These are phyloP conservation scores for Agrilus cyanescens DNA, from an alignment of 2,888 invertebrate genomes.

Conservation along the genomic window DNA sequence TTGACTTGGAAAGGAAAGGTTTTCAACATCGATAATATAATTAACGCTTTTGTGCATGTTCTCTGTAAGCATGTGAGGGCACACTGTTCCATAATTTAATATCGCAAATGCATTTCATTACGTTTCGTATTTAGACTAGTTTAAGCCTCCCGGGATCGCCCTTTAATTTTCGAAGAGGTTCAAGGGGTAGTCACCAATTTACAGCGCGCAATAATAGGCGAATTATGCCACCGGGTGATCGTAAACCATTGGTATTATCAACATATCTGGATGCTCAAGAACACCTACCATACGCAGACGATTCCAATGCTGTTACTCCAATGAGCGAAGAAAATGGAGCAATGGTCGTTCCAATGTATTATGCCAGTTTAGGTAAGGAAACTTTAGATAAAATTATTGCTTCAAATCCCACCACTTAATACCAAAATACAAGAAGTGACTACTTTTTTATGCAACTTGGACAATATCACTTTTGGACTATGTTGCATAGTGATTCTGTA, in stretches of 20 bases:
- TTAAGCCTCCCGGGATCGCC: conserved; percentile 95
- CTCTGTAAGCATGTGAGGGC: too few species aligned
- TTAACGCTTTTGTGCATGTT: too few species aligned
- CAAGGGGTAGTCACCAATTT: conserved; percentile 86
- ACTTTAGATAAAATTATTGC: background rate
- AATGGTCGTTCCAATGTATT: conserved; percentile 85
- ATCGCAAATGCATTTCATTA: too few species aligned
- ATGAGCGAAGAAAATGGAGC: conserved; percentile 97
- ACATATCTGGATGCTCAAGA: conserved; percentile 91
- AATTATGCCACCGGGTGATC: conserved; percentile 73
- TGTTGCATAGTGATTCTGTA: background rate
- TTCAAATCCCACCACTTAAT: background rate
- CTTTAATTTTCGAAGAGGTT: conserved; percentile 83
- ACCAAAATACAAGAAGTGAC: background rate
- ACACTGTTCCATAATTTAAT: too few species aligned
- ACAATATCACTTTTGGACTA: background rate
- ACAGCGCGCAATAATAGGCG: conserved; percentile 74
- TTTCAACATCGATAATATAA: too few species aligned
- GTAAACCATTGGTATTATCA: conserved; percentile 86
- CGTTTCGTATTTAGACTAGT: conserved; percentile 65
- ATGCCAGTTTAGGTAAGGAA: conserved; percentile 62
- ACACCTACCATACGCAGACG: conserved; percentile 93
- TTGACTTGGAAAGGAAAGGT: too few species aligned
- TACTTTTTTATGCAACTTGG: background rate
- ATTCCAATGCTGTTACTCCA: conserved; percentile 93